Conservation (phyloP, 2,888 invertebrate species). For the Scaptodrosophila latifasciaeformis region DNA sequence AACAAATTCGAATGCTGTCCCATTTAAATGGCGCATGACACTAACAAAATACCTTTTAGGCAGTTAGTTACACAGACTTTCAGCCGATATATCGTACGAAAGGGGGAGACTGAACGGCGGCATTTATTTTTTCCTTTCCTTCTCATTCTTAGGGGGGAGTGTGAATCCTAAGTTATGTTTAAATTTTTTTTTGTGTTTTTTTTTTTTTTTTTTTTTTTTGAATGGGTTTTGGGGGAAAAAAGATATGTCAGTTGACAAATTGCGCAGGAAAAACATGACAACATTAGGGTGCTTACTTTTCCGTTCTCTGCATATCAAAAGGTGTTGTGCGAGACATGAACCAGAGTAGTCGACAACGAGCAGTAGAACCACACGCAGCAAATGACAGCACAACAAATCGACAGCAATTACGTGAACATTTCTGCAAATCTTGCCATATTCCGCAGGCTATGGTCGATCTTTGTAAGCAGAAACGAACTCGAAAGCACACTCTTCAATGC, state of each 20-base stretch:
- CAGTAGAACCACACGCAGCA: slow-evolving; percentile 17
- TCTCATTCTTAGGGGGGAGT: no score
- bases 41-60: slow-evolving; percentile 29
- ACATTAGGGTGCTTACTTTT: slow-evolving; percentile 28
- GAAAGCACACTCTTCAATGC: slow-evolving; percentile 58
- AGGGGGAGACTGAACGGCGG: no score
- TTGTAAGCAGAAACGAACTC: no score
- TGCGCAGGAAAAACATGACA: slow-evolving; percentile 74
- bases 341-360: slow-evolving; percentile 11
- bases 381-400: slow-evolving; percentile 66
- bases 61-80: no score
- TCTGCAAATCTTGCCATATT: slow-evolving; percentile 57
- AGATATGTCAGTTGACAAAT: slow-evolving; percentile 70
- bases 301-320: neutral
- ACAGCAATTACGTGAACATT: slow-evolving; percentile 65
- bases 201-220: neutral
- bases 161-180: slow-evolving; percentile 24
- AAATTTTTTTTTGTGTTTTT: slow-evolving; percentile 1
- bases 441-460: no score
- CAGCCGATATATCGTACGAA: no score
- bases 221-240: slow-evolving; percentile 29
- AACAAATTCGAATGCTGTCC: slow-evolving; percentile 53
- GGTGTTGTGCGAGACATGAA: slow-evolving; percentile 61
- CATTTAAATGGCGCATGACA: slow-evolving; percentile 7
- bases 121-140: slow-evolving; percentile 15